Percentiles rank a stretch among this genome's conserved stretches.
These are phyloP conservation scores for Chiloscyllium plagiosum DNA, from an alignment of 2,113 vertebrate genomes.

Conservation along the genomic window DNA sequence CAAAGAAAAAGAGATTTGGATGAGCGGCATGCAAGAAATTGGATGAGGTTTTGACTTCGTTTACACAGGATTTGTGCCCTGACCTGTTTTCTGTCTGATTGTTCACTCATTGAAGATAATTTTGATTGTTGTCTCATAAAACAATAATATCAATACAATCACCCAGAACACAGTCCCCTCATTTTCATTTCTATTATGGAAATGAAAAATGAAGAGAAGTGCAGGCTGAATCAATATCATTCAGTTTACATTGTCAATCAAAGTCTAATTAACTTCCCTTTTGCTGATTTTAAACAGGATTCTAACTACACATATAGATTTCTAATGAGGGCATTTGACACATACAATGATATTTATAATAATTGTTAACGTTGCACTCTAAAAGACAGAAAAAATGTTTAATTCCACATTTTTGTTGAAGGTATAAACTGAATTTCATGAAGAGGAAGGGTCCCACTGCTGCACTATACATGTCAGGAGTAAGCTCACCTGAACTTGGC, in stretches of 20 bases:
- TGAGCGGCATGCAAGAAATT: neutral
- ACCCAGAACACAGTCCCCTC: neutral
- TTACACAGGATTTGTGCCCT: neutral
- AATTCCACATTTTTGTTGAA: neutral
- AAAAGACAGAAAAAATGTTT: neutral
- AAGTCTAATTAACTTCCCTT: neutral
- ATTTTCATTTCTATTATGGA: neutral
- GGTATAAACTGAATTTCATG: neutral
- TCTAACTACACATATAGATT: neutral
- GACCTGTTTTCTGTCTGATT: neutral
- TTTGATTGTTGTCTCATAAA: neutral
- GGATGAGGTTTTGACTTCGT: neutral
- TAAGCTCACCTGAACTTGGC: too few relatives aligned
- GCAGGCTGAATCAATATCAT: neutral
- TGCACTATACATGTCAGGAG: too few relatives aligned
- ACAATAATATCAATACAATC: neutral
- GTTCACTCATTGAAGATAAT: neutral
- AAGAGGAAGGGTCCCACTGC: too few relatives aligned
- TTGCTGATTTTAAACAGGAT: neutral
- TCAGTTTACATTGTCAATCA: neutral
- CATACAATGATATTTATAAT: neutral
- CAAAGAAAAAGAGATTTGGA: neutral
- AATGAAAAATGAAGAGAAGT: neutral
- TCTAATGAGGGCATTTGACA: neutral
- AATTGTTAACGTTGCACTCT: neutral